phyloP scores from a whole-genome alignment of 2,797 vertebrate genomes.

The Tangara arthus region DNA sequence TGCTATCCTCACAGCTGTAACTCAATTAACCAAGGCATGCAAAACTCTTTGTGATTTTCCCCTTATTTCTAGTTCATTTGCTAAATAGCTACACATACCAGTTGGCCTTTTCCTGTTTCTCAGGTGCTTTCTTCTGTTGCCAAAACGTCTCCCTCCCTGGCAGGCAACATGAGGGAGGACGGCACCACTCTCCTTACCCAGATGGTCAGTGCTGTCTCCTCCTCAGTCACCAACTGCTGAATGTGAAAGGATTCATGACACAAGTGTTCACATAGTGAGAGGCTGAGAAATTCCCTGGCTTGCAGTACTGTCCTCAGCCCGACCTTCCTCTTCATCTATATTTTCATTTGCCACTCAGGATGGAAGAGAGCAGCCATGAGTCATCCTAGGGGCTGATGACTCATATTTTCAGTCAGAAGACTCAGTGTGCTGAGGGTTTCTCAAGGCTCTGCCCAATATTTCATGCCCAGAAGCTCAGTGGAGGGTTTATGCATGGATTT shows the following conservation, averaged over 20 bases:
- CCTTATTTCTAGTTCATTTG: neutral
- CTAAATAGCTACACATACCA: neutral
- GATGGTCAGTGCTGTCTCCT: constrained; percentile 46
- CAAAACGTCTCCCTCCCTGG: neutral
- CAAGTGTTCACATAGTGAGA: constrained; percentile 55
- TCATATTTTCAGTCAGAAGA: constrained; percentile 36
- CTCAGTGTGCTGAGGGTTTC: neutral
- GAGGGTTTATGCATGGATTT: neutral
- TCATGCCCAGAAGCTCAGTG: neutral
- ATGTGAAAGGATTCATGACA: constrained; percentile 61
- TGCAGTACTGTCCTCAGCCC: constrained; percentile 50
- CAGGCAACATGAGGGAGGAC: neutral
- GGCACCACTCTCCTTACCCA: constrained; percentile 7
- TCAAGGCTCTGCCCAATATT: neutral
- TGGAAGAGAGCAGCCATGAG: neutral
- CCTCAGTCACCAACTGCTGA: constrained; percentile 48
- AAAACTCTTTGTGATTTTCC: neutral
- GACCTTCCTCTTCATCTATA: constrained; percentile 60
- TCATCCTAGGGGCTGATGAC: constrained; percentile 53
- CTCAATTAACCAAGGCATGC: neutral
- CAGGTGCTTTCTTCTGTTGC: constrained; percentile 13
- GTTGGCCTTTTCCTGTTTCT: neutral
- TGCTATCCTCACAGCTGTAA: neutral
- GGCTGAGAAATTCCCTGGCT: constrained; percentile 68
- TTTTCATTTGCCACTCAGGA: constrained; percentile 1